Evolutionary conservation across 2,888 invertebrate genomes (phyloP).

Genomic region (Pharmacophagus antenor): DNA sequence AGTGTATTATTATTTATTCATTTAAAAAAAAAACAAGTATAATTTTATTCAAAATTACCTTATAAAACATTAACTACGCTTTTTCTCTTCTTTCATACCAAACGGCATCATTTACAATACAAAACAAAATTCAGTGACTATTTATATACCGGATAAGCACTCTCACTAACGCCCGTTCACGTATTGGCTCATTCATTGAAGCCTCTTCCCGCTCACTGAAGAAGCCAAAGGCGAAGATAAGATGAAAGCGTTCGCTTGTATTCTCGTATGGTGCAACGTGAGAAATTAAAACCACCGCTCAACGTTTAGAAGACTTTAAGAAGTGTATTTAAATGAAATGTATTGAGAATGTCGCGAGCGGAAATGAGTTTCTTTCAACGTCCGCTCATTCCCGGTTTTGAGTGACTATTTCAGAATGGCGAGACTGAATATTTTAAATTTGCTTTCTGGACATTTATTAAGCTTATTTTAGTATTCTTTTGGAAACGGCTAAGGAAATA

Average conservation of each 20-base stretch:
- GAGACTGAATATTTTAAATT: conserved; percentile 46
- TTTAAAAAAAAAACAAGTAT: too few species aligned
- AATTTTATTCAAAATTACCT: too few species aligned
- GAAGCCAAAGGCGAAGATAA: conserved; percentile 21
- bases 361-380: conserved; percentile 77
- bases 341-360: conserved; percentile 73
- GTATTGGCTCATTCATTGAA: conserved; percentile 13
- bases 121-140: background rate
- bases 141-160: background rate
- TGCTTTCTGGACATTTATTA: conserved; percentile 41
- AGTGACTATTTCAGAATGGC: conserved; percentile 66
- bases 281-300: conserved; percentile 68
- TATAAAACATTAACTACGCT: too few species aligned
- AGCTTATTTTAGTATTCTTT: conserved; percentile 29
- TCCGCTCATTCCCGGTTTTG: conserved; percentile 61
- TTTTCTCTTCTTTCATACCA: background rate
- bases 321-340: conserved; percentile 77
- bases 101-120: background rate
- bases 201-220: conserved; percentile 14
- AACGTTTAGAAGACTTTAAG: conserved; percentile 59
- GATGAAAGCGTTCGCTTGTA: conserved; percentile 64
- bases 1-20: too few species aligned
- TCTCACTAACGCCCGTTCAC: background rate
- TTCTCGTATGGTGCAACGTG: conserved; percentile 59
- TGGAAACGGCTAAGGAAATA: conserved; percentile 11